Base-by-base conservation (phyloP, 2,113 vertebrate genomes). In the Edolisoma coerulescens region DNA sequence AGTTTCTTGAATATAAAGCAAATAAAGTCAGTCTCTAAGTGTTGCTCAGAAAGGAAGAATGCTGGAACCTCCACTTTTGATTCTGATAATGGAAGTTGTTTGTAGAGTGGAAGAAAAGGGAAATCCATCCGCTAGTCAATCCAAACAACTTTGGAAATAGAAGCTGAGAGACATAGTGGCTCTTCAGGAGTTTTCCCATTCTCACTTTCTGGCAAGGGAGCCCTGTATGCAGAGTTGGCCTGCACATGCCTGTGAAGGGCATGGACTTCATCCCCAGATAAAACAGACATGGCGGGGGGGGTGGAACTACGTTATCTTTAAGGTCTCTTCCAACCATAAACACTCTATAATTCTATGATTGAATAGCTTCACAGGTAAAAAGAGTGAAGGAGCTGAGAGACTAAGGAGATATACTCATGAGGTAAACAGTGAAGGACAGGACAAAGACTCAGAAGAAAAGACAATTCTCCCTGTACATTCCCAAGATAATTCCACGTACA, bases 281-380 rank as follows among this genome's bases (percentile, higher is more conserved):
- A 74, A 75, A n/a, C 21, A 83, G 37, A 52, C 0, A 0, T 2
- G 4, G 13, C 24, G 26, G 9, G 5, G 4, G 4, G 2, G 7
- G 10, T 41, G 33, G 28, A 30, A n/a, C 10, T 61, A 33, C 21
- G 28, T 23, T 39, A 16, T 45, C 23, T 53, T 61, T 24, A 56
- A 41, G 30, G 12, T 39, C 10, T 35, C 41, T 79, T 70, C 47
- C 74, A 54, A 30, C 8, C 5, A 12, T 45, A 70, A n/a, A 10
- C 23, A n/a, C 32, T 50, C 53, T 37, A 5, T 22, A 21, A 35
- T 21, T 63, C n/a, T 35, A 20, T 7, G 27, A 61, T 3, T 45
- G 28, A 65, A 54, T 7, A 65, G 21, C 18, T 35, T 60, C 69
- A 45, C 16, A 65, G 27, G 12, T 16, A 74, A 60, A 47, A 74